Evolutionary conservation across 2,888 invertebrate species (phyloP), one percentile per base, ranked within the genome.

Genomic region (Lasioglossum zephyrum): DNA sequence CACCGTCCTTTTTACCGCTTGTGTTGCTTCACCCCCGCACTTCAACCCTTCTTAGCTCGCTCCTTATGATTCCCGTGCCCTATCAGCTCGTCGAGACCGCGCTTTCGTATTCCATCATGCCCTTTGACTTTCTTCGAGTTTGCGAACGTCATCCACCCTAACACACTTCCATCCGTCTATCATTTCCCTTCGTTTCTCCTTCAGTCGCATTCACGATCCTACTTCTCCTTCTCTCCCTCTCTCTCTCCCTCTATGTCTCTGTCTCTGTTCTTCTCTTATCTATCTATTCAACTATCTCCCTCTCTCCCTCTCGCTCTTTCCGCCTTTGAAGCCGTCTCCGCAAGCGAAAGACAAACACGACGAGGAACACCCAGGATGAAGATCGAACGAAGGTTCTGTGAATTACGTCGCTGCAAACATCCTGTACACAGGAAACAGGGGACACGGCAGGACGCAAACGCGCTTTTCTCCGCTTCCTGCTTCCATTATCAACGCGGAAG

Each of bases 341-440:
- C 31, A 39, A 39, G n/a, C 49, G 22, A 80, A 80, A 73, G 72
- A 84, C 82, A 79, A 85, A 77, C 80, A 41, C 66, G 77, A 41
- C 22, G 18, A 22, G 44, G 16, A 41, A 57, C 72, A 78, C 16
- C 39, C 57, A 73, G 47, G 76, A 73, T 66, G 57, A 81, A 78
- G 77, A 72, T 70, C 77, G 84, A 81, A 83, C 75, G 86, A 86
- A 76, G 63, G 82, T 80, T 57, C 79, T 74, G 77, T 88, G 89
- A 88, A 87, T 89, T 89, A 87, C 82, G 75, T 77, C 66, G 39
- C 70, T 73, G 60, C 81, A 78, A 84, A 63, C 73, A 75, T 76
- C 44, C 53, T 66, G 81, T 76, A 66, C 72, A 73, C 53, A 44
- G 80, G 31, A 60, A 57, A 53, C 41, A 44, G 63, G 31, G 60